Evolutionary conservation across 2,113 vertebrate genomes (phyloP), one percentile per base, ranked within the genome.

Genomic region (Turnix velox): DNA sequence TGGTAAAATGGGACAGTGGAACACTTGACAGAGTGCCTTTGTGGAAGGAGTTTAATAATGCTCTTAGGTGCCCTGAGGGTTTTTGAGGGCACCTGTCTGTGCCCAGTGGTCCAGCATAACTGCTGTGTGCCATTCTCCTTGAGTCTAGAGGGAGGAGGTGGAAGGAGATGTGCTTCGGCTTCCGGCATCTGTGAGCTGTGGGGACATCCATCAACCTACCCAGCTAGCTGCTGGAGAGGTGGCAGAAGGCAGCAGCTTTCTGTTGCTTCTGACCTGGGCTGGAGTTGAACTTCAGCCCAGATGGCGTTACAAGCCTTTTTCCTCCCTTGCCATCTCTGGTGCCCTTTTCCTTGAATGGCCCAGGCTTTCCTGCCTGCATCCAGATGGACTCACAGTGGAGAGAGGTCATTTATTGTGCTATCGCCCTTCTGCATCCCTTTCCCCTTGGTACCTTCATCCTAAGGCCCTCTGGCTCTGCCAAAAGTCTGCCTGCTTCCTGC

Each of bases 221-320:
- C 86, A 93, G 63, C 90, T 92, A 92, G 74, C 74, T 89, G 71
- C 87, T 90, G 55, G 54, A 73, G 88, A 74, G 61, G 72, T 87
- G 83, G 88, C 77, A 93, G 84, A 48, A 94, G 88, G 88, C 33
- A 69, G 16, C 86, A 94, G 88, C 90, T 96, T 90, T 94, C 65
- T 86, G 72, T 88, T 0, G 1, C 80, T 3, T 4, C 71, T 86
- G 92, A 76, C 77, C 80, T 96, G 93, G 43, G 28, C 73, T 87
- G 33, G 57, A 66, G 74, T 78, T 93, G 92, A 95, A 89, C 87
- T 91, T 78, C 84, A 93, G 94, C 92, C 94, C 92, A n/a, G n/a
- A n/a, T 3, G 3, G 18, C 95, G 84, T 84, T 66, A 88, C 96
- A 93, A 93, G 92, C 61, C 42, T 49, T 87, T 92, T n/a, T 8